phyloP scores from a whole-genome alignment of 2,797 vertebrate genomes.

The Spheniscus humboldti region DNA sequence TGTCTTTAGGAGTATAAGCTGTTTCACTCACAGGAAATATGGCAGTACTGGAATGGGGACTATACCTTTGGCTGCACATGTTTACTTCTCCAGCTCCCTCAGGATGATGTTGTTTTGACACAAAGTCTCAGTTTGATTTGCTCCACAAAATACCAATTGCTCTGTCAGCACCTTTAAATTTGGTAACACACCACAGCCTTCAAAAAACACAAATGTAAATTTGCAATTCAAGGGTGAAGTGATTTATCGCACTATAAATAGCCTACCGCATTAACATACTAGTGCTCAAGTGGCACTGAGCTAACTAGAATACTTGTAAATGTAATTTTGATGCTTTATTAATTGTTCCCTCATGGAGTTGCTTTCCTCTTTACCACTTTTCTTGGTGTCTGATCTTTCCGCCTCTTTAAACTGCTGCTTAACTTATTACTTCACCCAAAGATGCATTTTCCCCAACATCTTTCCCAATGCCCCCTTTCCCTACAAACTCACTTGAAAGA shows the following conservation, averaged over 20 bases:
- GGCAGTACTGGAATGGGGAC: not conserved
- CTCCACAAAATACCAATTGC: not conserved
- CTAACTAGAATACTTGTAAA: not conserved
- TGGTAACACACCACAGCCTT: not conserved
- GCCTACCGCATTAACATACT: not conserved
- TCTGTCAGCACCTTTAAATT: constrained; percentile 35
- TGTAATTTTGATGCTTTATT: not conserved
- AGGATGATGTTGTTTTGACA: constrained; percentile 9
- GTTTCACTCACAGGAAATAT: not conserved
- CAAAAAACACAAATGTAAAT: not conserved
- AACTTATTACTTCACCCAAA: not conserved
- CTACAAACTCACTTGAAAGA: not conserved
- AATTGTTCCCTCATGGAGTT: not conserved
- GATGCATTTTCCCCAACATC: not conserved
- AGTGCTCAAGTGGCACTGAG: not conserved
- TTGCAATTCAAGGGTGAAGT: not conserved
- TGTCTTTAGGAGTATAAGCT: not conserved
- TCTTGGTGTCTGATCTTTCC: not conserved
- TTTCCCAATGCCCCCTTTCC: not conserved
- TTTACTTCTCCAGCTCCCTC: not conserved
- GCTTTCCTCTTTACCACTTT: not conserved
- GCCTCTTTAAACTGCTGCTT: not conserved
- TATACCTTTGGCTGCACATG: not conserved
- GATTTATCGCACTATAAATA: constrained; percentile 22
- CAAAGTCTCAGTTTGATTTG: not conserved